A percentile compares a stretch with the other conserved stretches of the same genome.
Evolutionary conservation across 2,113 vertebrate genomes (phyloP).

Genomic region (Mus pahari): DNA sequence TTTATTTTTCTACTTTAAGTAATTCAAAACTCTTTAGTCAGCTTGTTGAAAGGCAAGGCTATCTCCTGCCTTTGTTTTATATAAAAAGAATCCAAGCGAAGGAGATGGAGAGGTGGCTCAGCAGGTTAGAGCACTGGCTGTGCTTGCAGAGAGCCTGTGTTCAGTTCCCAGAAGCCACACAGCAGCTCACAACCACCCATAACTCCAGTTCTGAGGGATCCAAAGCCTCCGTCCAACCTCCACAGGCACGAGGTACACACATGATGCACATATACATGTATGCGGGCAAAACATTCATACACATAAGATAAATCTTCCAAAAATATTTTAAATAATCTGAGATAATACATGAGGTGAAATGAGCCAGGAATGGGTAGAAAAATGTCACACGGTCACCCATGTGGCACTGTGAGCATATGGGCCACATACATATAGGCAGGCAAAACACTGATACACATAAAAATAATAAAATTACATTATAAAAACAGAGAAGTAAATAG

Average conservation of each 20-base stretch:
- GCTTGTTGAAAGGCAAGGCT: background rate
- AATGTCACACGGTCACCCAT: background rate
- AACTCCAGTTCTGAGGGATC: background rate
- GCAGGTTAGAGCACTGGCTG: background rate
- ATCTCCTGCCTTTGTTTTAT: slow-evolving; percentile 25
- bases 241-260: background rate
- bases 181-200: background rate
- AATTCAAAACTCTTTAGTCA: slow-evolving; percentile 14
- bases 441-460: background rate
- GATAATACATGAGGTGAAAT: background rate
- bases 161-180: background rate
- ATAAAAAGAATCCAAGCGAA: background rate
- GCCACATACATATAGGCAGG: background rate
- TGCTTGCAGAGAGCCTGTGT: background rate
- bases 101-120: background rate
- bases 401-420: background rate
- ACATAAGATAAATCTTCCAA: background rate
- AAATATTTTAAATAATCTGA: slow-evolving; percentile 25
- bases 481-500: background rate
- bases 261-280: background rate
- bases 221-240: background rate
- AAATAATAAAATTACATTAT: background rate
- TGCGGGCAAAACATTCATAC: background rate
- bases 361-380: background rate
- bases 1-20: slow-evolving; percentile 34